Evolutionary conservation across 2,888 invertebrate species (phyloP), one percentile per base, ranked within the genome.

Genomic region (Sarcophaga caerulescens): DNA sequence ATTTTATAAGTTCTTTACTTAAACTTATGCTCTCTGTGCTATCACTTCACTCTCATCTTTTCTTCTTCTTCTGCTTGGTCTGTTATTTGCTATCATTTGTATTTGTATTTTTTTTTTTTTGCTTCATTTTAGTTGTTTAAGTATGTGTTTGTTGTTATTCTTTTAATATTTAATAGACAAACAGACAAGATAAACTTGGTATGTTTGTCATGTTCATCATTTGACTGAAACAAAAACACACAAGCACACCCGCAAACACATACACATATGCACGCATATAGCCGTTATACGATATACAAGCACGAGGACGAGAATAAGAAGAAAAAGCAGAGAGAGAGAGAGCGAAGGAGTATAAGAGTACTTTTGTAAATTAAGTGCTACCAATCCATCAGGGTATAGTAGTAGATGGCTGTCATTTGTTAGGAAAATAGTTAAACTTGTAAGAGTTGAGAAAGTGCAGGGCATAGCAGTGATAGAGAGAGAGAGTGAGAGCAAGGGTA

Each of bases 301-400:
- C 14, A 19, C 11, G 14, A 47, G 21, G 8, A 66, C 19, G 44
- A 57, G 10, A 2, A 17, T 21, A 44, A 59, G 45, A 0, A 47
- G 19, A 80, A 17, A 12, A 4, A 47, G 45, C 10, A 23, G 47
- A 5, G 45, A 2, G 6, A 23, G 12, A 17, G 70, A 81, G 73
- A 35, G 35, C 2, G 35, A 8, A 35, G 35, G 8, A 35, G 8
- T 1, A 35, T 35, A 35, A 35, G 35, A 35, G 35, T 74, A 35
- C 47, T 63, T 85, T 70, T 17, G 2, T 11, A 85, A 78, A 85
- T 75, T 74, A 85, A 85, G 70, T 70, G 74, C 52, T 81, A n/a
- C 69, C 66, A 63, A 85, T 85, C 78, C 65, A 78, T 81, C 65
- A 78, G n/a, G n/a, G 35, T n/a, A 59, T 21, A 69, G 8, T 19